phyloP scores from a whole-genome alignment of 92 coral and sea anemone genomes.

The Nematostella vectensis region DNA sequence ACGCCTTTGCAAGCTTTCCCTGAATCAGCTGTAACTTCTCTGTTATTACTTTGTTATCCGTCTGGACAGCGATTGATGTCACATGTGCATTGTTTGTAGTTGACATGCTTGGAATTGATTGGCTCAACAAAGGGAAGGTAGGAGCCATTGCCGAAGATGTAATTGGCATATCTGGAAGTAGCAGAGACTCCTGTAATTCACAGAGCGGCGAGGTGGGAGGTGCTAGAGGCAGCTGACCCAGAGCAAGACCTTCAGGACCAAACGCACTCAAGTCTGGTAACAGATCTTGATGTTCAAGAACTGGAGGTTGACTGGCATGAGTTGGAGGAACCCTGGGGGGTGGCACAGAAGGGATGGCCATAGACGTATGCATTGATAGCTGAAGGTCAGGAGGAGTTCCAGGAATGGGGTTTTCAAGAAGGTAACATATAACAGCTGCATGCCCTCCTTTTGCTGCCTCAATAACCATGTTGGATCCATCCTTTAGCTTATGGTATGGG shows the following conservation, averaged over 20 bases:
- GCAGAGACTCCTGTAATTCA: constrained; percentile 43
- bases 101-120: constrained; percentile 58
- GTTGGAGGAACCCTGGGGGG: constrained; percentile 99
- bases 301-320: constrained; percentile 83
- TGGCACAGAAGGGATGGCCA: constrained; percentile 75
- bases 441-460: constrained; percentile 99
- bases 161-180: constrained; percentile 61
- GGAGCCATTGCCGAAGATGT: constrained; percentile 59
- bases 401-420: constrained; percentile 83
- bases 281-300: constrained; percentile 77
- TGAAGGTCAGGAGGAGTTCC: constrained; percentile 84
- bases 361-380: constrained; percentile 63
- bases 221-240: constrained; percentile 63
- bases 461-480: constrained; percentile 87
- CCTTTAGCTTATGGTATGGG: constrained; percentile 93
- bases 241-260: constrained; percentile 52
- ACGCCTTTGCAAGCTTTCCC: constrained; percentile 71
- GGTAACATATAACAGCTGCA: constrained; percentile 89
- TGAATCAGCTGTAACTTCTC: constrained; percentile 81
- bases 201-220: constrained; percentile 70
- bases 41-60: constrained; percentile 68
- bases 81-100: constrained; percentile 38
- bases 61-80: constrained; percentile 80
- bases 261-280: constrained; percentile 43
- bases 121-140: constrained; percentile 60